A percentile compares a stretch with the other conserved stretches of the same genome.
Conservation (phyloP, 2,113 vertebrate genomes). For the Saiga tatarica region DNA sequence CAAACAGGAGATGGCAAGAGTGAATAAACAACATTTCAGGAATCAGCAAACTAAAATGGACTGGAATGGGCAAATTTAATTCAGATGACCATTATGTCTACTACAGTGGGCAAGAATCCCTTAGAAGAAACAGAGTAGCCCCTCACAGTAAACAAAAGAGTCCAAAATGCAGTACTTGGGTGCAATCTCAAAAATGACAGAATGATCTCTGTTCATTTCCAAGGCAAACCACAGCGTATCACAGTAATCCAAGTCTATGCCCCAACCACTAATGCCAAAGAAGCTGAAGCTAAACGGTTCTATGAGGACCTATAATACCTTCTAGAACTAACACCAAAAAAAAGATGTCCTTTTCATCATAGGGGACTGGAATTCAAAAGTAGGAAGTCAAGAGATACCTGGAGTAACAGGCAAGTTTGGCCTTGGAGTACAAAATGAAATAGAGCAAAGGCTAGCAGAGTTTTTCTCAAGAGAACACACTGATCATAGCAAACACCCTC, state of each 20-base stretch:
- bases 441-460: neutral
- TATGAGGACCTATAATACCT: neutral
- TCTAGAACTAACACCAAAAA: neutral
- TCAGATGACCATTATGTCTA: neutral
- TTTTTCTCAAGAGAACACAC: neutral
- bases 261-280: neutral
- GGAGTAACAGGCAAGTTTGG: neutral
- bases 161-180: neutral
- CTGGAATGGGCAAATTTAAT: neutral
- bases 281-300: neutral
- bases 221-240: neutral
- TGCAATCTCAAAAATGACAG: neutral
- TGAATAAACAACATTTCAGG: neutral
- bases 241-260: neutral
- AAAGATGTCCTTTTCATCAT: neutral
- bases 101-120: neutral
- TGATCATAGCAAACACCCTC: neutral
- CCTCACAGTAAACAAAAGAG: neutral
- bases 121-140: neutral
- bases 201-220: neutral
- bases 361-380: neutral
- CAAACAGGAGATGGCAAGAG: neutral
- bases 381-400: neutral
- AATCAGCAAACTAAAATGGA: neutral
- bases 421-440: neutral